These are phyloP conservation scores for Melanerpes formicivorus DNA, from an alignment of 2,113 vertebrate genomes.

Conservation along the genomic window DNA sequence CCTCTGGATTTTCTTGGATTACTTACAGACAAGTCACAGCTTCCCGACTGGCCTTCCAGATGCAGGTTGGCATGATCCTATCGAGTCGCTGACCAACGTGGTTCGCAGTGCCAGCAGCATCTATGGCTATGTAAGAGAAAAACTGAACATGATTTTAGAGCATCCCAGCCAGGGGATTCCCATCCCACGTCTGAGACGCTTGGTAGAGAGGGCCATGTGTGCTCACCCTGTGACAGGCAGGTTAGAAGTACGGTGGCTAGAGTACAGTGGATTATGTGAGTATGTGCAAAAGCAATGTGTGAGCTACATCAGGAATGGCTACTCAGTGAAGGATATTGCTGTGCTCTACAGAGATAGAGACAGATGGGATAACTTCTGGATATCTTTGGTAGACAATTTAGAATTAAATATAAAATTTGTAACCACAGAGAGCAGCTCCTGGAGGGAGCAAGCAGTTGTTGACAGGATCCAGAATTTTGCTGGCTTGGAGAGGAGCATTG, in stretches of 20 bases:
- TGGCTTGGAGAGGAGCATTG: slow-evolving; percentile 71
- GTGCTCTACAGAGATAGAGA: slow-evolving; percentile 30
- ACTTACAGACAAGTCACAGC: slow-evolving; percentile 54
- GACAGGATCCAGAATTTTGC: slow-evolving; percentile 73
- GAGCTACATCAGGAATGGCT: slow-evolving; percentile 24
- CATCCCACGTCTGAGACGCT: not conserved
- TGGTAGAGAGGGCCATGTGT: not conserved
- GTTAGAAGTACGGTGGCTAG: no score
- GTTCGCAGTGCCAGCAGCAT: slow-evolving; percentile 58
- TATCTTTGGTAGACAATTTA: no score
- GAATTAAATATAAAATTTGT: no score
- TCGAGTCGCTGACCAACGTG: slow-evolving; percentile 3
- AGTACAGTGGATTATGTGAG: not conserved
- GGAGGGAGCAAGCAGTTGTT: slow-evolving; percentile 20
- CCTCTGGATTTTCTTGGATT: slow-evolving; percentile 77
- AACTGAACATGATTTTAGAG: slow-evolving; percentile 9
- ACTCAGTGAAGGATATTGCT: slow-evolving; percentile 65
- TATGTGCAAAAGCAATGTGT: slow-evolving; percentile 8
- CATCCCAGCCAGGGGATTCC: not conserved
- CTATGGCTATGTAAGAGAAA: not conserved
- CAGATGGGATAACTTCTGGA: no score
- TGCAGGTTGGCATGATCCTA: slow-evolving; percentile 39
- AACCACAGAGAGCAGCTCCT: not conserved
- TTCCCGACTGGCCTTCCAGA: slow-evolving; percentile 41
- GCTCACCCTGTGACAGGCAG: slow-evolving; percentile 37